Conservation (phyloP, 2,797 vertebrate genomes). For the Onychomys torridus region DNA sequence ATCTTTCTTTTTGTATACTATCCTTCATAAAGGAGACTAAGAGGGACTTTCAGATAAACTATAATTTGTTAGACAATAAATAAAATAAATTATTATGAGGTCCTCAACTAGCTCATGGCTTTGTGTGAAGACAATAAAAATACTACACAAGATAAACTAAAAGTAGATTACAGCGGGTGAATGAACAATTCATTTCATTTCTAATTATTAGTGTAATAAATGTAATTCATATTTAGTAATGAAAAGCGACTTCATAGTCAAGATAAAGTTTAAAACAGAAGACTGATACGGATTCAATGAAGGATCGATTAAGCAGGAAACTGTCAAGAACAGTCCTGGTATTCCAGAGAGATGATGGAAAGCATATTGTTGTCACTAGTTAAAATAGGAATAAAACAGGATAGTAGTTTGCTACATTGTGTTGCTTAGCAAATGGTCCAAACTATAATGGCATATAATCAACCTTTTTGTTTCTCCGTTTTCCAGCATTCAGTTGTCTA, state of each 20-base stretch:
- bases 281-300: background rate
- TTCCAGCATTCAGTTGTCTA: background rate
- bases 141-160: background rate
- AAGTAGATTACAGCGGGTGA: background rate
- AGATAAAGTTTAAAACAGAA: conserved; percentile 17
- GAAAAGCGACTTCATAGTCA: background rate
- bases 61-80: conserved; percentile 7
- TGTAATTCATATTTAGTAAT: background rate
- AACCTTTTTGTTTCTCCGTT: background rate
- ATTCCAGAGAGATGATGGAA: background rate
- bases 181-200: background rate
- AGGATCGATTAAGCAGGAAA: background rate
- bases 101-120: background rate
- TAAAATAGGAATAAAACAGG: background rate
- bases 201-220: conserved; percentile 17
- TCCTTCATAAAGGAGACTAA: background rate
- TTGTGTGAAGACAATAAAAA: background rate
- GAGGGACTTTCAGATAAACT: background rate
- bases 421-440: background rate
- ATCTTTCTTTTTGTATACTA: background rate
- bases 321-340: background rate
- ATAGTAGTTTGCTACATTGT: background rate
- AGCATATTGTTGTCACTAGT: background rate
- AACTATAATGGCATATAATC: background rate
- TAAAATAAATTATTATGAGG: background rate